Evolutionary conservation across 1,140 invertebrate genomes (phyloP), one percentile per base, ranked within the genome.

Genomic region (Limonius californicus): DNA sequence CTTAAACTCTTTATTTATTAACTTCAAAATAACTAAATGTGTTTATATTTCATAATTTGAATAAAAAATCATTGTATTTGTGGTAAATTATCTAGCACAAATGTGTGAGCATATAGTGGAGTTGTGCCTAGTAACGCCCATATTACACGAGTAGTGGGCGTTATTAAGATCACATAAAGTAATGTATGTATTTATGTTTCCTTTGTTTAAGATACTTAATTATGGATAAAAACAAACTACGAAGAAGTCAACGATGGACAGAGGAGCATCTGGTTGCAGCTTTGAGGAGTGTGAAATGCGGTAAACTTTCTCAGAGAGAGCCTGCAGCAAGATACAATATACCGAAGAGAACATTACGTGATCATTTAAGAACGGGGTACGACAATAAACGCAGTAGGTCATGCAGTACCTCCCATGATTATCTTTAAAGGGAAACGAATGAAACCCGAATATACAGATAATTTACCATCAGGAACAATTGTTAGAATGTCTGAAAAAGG

Each of bases 401-500:
- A n/a, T 27, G 57, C 23, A 16, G 45, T 58, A 11, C 32, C 57
- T 12, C 35, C 45, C 16, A 47, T 59, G 15, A 59, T 59, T 15
- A 14, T 59, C 7, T 59, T 59, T 16, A 59, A 59, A 35, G 43
- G 58, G 2, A 47, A 59, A 21, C 50, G 43, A 50, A 11, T 50
- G 20, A 59, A 50, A 32, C 58, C 42, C 7, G 58, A 59, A 19
- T 59, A n/a, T 18, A 15, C 9, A 1, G 43, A 59, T 23, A 21
- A 47, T 30, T 59, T 59, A 53, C 58, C 58, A 23, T 11, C 58
- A 15, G 18, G 58, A 14, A 14, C 43, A 30, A 4, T 27, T 3
- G 45, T 15, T 12, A 47, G 21, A 6, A 59, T 59, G 23, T 32
- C 58, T 11, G 19, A 11, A 47, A 59, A 59, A 47, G 45, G 58